These are phyloP conservation scores for Leucoraja ocellata DNA, from an alignment of 2,797 vertebrate genomes.

Conservation along the genomic window DNA sequence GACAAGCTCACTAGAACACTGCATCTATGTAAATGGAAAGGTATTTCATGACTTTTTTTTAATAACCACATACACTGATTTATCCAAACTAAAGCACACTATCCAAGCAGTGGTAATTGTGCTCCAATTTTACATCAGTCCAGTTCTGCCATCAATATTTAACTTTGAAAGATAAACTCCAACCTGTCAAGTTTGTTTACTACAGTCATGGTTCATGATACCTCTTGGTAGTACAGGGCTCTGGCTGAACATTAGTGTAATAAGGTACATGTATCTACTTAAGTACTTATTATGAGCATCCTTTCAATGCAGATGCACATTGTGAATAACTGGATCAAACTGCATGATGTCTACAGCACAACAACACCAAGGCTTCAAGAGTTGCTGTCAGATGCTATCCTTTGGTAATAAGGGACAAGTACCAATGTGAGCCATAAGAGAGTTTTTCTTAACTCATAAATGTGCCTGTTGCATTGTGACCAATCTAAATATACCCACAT, in stretches of 20 bases:
- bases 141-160: background rate
- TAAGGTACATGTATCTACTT: background rate
- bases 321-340: background rate
- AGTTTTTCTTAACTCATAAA: background rate
- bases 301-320: background rate
- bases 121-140: background rate
- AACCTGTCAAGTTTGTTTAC: background rate
- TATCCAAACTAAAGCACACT: background rate
- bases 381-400: background rate
- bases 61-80: background rate
- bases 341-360: background rate
- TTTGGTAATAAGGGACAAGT: background rate
- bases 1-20: background rate
- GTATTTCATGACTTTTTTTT: background rate
- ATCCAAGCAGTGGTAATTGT: background rate
- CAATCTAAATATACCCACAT: background rate
- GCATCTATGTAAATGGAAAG: background rate
- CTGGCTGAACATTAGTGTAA: background rate
- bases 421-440: background rate
- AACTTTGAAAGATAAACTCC: background rate
- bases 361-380: background rate
- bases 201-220: background rate
- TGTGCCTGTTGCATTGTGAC: background rate
- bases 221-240: background rate
- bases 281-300: background rate